These are phyloP conservation scores for Nicator chloris DNA, from an alignment of 2,113 vertebrate genomes.

Conservation along the genomic window DNA sequence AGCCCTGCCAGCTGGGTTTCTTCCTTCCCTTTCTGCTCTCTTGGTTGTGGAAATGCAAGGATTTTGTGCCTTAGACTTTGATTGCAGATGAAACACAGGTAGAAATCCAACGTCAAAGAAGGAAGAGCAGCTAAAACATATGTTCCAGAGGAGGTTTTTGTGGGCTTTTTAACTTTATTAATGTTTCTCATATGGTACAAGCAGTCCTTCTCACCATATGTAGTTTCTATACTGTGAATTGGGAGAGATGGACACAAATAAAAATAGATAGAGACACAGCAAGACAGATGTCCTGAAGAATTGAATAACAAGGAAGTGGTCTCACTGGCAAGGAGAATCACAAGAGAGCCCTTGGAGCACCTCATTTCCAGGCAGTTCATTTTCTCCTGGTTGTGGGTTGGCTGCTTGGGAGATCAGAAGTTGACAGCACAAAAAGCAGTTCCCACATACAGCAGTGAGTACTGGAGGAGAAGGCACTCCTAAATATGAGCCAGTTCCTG, in stretches of 20 bases:
- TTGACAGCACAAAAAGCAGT: constrained; percentile 28
- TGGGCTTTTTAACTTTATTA: not conserved
- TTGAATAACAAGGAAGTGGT: constrained; percentile 29
- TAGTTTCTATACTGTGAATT: not conserved
- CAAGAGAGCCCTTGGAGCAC: not conserved
- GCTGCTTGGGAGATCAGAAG: constrained; percentile 18
- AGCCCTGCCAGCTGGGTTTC: not conserved
- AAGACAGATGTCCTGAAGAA: constrained; percentile 33
- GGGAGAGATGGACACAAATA: constrained; percentile 23
- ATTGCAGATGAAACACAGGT: not conserved
- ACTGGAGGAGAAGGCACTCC: not conserved
- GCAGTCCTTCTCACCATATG: constrained; percentile 9
- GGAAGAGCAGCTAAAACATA: not conserved
- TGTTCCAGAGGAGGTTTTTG: not conserved
- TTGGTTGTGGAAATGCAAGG: not conserved
- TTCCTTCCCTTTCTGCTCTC: not conserved
- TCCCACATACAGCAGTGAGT: constrained; percentile 12
- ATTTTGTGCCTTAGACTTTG: not conserved
- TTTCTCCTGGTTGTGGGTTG: constrained; percentile 35
- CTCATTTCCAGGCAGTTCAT: constrained; percentile 26
- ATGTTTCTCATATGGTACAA: not conserved
- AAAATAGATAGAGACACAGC: not conserved
- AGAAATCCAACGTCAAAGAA: not conserved
- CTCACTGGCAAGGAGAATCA: constrained; percentile 10
- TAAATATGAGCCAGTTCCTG: constrained; percentile 49